Evolutionary conservation across 2,888 invertebrate genomes (phyloP).

Genomic region (Halictus ligatus): DNA sequence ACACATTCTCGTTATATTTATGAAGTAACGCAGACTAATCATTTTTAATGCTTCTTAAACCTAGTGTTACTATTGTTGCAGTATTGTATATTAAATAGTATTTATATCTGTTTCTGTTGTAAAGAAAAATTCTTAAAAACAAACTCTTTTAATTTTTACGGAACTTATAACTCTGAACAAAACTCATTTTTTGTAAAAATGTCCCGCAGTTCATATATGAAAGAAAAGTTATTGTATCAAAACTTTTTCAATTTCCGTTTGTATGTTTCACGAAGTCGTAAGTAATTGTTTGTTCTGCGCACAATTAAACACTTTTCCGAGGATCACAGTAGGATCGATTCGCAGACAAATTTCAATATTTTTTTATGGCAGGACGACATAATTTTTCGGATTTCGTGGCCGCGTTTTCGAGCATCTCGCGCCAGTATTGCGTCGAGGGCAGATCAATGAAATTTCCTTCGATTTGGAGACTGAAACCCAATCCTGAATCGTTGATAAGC

Average conservation of each 20-base stretch:
- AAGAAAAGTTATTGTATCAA: background rate
- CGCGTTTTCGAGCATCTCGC: slow-evolving; percentile 23
- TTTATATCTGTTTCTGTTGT: too few relatives aligned
- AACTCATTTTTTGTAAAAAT: too few relatives aligned
- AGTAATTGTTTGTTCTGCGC: background rate
- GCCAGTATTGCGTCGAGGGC: slow-evolving; percentile 37
- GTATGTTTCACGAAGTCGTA: background rate
- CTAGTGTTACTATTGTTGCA: too few relatives aligned
- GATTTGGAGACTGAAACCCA: slow-evolving; percentile 59
- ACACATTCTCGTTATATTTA: too few relatives aligned
- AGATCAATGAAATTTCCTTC: slow-evolving; percentile 51
- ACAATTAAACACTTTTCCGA: background rate
- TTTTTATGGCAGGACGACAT: background rate
- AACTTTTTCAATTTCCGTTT: background rate
- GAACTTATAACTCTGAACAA: too few relatives aligned
- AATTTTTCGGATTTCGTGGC: background rate
- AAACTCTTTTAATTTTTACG: too few relatives aligned
- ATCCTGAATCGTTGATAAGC: slow-evolving; percentile 55
- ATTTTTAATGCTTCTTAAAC: too few relatives aligned
- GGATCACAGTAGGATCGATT: background rate
- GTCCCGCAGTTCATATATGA: too few relatives aligned
- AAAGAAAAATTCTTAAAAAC: too few relatives aligned
- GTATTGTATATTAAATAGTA: too few relatives aligned
- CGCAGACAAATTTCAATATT: background rate
- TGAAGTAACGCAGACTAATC: too few relatives aligned